Percentiles rank a stretch among this genome's conserved stretches.
phyloP scores from a whole-genome alignment of 2,888 invertebrate species.

The Amiota communis region DNA sequence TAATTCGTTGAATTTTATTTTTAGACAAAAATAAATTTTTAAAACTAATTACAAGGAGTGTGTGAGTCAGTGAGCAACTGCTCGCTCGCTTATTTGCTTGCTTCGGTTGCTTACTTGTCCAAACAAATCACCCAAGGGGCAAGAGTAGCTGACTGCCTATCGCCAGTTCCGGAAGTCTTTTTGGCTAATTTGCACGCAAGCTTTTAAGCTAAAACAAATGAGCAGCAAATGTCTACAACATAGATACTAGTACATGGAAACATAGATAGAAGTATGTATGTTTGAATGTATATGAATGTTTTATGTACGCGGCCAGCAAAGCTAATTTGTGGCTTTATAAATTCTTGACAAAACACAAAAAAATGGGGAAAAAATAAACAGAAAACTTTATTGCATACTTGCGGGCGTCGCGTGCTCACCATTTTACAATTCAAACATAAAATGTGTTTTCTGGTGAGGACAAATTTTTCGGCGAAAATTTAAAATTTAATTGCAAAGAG shows the following conservation, averaged over 20 bases:
- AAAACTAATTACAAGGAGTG: too few species aligned
- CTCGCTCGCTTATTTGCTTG: too few species aligned
- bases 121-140: slow-evolving; percentile 1
- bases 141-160: background rate
- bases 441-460: background rate
- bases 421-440: background rate
- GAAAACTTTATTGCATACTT: background rate
- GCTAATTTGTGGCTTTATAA: slow-evolving; percentile 8
- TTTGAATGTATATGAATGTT: background rate
- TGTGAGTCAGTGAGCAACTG: too few species aligned
- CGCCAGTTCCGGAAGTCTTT: background rate
- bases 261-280: background rate
- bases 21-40: too few species aligned
- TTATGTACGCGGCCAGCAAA: background rate
- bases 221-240: background rate
- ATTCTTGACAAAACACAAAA: background rate
- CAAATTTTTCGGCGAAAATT: background rate
- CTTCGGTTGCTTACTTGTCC: too few species aligned
- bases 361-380: background rate
- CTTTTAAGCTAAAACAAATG: slow-evolving; percentile 4
- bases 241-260: background rate
- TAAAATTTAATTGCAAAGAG: background rate
- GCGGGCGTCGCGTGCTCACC: background rate
- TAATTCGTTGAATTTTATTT: too few species aligned
- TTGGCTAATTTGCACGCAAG: background rate